Evolutionary conservation across 2,888 invertebrate species (phyloP), one percentile per base, ranked within the genome.

Genomic region (Lysandra coridon): DNA sequence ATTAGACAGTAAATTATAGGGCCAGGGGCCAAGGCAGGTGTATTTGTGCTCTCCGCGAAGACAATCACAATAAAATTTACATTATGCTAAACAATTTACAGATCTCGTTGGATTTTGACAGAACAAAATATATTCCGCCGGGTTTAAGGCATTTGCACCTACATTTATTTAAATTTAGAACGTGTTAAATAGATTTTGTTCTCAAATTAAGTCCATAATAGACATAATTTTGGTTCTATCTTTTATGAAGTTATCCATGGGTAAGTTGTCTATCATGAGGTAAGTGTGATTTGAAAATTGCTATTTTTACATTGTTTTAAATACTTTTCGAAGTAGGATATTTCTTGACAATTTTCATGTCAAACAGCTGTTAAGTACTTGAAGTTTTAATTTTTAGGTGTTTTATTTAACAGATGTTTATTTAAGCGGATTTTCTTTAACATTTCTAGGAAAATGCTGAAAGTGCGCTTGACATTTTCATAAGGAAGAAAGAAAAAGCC

Each of bases 1-100:
- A 82, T 81, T 81, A 81, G 81, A 78, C 79, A 79, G 80, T 81
- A 81, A 82, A 82, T 82, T 80, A 81, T 80, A 78, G 79, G 78
- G 60, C 77, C 62, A 79, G 37, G 60, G 74, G n/a, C 49, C 17
- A 57, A 1, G 17, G 76, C 76, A 76, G 76, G 76, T 76, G 75
- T 49, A 33, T 10, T 2, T 17, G 53, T 6, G 33, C 75, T 49
- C 75, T 6, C 12, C 0, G 23, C 69, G 14, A 37, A 76, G 53
- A 76, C 76, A 76, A 33, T 57, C 30, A 75, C 30, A 75, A 75
- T 75, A 76, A 76, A 53, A 69, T 69, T 69, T 33, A 69, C 69
- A 69, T 69, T 33, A 17, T 69, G 69, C 17, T 69, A 69, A 53
- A 69, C 69, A 17, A 69, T 33, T 37, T 69, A 37, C 6, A n/a